phyloP scores from a whole-genome alignment of 2,797 vertebrate genomes.

The Hippoglossus hippoglossus region DNA sequence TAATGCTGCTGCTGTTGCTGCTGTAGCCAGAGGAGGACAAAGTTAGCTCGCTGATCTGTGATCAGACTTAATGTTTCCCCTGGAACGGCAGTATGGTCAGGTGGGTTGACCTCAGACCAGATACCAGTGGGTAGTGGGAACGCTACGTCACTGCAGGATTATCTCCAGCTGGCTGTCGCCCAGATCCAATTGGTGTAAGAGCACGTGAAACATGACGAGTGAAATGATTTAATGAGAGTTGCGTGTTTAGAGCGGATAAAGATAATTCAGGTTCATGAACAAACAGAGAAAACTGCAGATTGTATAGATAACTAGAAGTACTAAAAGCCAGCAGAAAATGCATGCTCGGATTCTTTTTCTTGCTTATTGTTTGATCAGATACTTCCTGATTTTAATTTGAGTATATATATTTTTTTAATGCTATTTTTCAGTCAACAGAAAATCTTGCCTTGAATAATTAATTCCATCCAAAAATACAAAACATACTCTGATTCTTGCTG shows the following conservation, averaged over 20 bases:
- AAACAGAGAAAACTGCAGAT: not conserved
- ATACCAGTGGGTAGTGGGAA: constrained; percentile 7
- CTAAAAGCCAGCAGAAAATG: not conserved
- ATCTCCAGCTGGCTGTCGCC: constrained; percentile 40
- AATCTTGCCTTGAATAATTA: not conserved
- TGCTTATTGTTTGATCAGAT: not conserved
- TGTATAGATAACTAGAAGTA: not conserved
- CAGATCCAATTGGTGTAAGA: constrained; percentile 59
- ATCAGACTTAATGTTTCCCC: constrained; percentile 13
- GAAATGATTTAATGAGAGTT: constrained; percentile 41
- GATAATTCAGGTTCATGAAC: not conserved
- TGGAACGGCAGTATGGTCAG: not conserved
- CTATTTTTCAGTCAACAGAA: not conserved
- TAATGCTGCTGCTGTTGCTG: constrained; percentile 27
- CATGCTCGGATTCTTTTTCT: not conserved
- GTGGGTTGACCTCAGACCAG: constrained; percentile 40
- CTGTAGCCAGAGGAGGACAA: constrained; percentile 19
- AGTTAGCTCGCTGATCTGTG: constrained; percentile 37
- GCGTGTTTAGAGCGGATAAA: constrained; percentile 14
- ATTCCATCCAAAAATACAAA: not conserved
- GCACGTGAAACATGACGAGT: constrained; percentile 41
- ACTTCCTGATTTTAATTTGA: too few relatives aligned
- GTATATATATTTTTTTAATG: too few relatives aligned
- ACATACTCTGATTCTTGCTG: too few relatives aligned
- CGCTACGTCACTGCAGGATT: constrained; percentile 54